Base-by-base conservation (phyloP, 2,113 vertebrate species). In the Clarias batrachus region DNA sequence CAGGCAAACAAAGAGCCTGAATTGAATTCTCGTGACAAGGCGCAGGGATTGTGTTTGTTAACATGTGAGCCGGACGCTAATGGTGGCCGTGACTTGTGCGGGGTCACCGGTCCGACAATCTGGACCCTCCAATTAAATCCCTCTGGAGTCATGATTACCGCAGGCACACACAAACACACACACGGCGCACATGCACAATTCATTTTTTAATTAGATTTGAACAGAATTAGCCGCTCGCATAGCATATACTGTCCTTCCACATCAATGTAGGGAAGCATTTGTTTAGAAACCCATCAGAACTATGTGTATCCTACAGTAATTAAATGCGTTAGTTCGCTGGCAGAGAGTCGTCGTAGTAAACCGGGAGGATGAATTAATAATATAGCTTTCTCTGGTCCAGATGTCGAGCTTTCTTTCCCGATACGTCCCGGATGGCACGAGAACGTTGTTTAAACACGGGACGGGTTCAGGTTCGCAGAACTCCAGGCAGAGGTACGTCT, bases 1-100 rank as follows among this genome's bases (percentile, higher is more conserved):
- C 95, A 92, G 94, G 95, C 96, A 98, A 97, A 98, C 96, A 98
- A 97, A 97, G 96, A 97, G 95, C 96, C 96, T 95, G 97, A 98
- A 98, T 99, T 97, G 96, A 98, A 97, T 98, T 97, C 97, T 97
- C 95, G 96, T 96, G 96, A 97, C 96, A 96, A 96, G 96, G 95
- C 95, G 95, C 96, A 95, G 96, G 95, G 95, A 96, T 95, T 95
- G 89, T 96, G 96, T 96, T 97, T 95, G 95, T 97, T 97, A 95
- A 93, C 86, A 82, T 91, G 90, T 93, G 96, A 96, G 96, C 96
- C 95, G 95, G 96, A 96, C 95, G 96, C 95, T 94, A 95, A 94
- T 87, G 94, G 94, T 94, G 94, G 93, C 94, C 96, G 93, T 94
- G 94, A 95, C 93, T 96, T 93, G 96, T 95, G 87, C 74, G 92